Evolutionary conservation across 1,140 invertebrate species (phyloP), one percentile per base, ranked within the genome.

Genomic region (Lepidurus couesii): DNA sequence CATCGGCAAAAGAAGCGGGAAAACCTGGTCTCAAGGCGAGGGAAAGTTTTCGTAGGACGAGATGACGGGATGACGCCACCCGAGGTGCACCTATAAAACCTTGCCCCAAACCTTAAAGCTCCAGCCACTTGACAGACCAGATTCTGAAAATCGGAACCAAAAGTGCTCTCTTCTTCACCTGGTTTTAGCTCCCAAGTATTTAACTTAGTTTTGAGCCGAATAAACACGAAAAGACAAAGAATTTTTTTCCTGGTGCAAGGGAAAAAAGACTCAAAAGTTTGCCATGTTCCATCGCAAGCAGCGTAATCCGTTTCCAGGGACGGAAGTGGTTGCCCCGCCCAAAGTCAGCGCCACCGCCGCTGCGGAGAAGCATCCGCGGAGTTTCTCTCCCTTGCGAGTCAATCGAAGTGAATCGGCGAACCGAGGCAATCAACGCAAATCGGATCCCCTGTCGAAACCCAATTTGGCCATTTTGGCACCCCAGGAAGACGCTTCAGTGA

Each of bases 201-300:
- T 34, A 34, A 34, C 34, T 34, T 34, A 34, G 34, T 65, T 21
- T 16, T 65, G 8, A 10, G 45, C 7, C 45, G 10, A 16, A 65
- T 13, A 65, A 21, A 1, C 16, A n/a, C 13, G 16, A 7, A 16
- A 65, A 7, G 53, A n/a, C 13, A 65, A 21, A 21, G 53, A 7
- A 65, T 16, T n/a, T 65, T 53, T 7, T n/a, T 7, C 8, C 53
- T 21, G 10, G 16, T 47, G 3, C 6, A 65, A 65, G 21, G 13
- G 53, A 1, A 13, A 13, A 21, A 65, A 0, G 13, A 47, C 5
- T 16, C 10, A 65, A 65, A 21, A 65, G 21, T 21, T 0, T 65
- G 53, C 8, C 3, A 77, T 77, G 75, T 77, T 77, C 24, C 75
- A 77, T 44, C 75, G 75, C 26, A 77, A 77, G 75, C 75, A 44